A percentile compares a stretch with the other conserved stretches of the same genome.
phyloP scores from a whole-genome alignment of 1,140 invertebrate genomes.

The Papilio polytes region DNA sequence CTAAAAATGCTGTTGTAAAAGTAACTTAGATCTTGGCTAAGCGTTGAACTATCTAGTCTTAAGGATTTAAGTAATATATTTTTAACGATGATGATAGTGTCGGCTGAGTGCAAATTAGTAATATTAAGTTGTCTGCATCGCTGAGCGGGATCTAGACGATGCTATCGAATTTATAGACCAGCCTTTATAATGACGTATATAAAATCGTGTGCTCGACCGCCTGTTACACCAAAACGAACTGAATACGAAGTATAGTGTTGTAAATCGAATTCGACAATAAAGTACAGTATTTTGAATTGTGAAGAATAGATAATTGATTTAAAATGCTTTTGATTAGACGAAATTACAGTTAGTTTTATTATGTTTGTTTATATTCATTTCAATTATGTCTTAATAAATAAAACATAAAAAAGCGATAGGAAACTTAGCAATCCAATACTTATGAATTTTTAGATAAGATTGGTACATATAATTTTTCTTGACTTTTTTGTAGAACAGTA shows the following conservation, averaged over 20 bases:
- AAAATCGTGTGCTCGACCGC: conserved; percentile 27
- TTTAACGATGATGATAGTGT: background rate
- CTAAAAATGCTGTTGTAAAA: background rate
- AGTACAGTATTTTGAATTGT: too few species aligned
- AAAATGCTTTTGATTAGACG: too few species aligned
- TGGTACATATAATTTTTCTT: too few species aligned
- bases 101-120: conserved; percentile 39
- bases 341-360: too few species aligned
- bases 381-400: too few species aligned
- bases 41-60: conserved; percentile 41
- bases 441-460: too few species aligned
- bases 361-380: too few species aligned
- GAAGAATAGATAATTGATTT: too few species aligned
- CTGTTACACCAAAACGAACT: conserved; percentile 45
- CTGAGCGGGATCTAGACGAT: conserved; percentile 52
- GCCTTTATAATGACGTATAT: conserved; percentile 48
- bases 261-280: background rate
- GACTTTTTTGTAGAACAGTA: too few species aligned
- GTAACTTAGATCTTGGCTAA: too few species aligned
- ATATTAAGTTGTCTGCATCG: conserved; percentile 50
- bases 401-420: too few species aligned
- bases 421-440: too few species aligned
- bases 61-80: background rate
- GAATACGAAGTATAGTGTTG: background rate
- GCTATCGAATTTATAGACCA: conserved; percentile 58